Evolutionary conservation across 1,140 invertebrate genomes (phyloP).

Genomic region (Phortica variegata): DNA sequence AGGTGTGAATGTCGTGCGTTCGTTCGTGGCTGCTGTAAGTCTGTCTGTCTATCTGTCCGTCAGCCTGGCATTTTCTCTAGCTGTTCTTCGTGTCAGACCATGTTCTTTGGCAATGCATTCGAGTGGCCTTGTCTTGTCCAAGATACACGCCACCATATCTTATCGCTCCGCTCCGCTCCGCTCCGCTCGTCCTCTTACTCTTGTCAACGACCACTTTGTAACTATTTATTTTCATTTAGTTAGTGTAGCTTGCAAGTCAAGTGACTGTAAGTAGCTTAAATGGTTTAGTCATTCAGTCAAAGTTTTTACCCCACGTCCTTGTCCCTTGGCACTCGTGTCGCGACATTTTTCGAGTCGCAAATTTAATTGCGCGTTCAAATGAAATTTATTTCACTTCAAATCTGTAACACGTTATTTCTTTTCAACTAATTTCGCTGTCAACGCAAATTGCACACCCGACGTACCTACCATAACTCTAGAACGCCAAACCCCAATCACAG

Average conservation of each 20-base stretch:
- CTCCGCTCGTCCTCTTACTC: neutral
- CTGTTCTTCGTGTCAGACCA: too few species aligned
- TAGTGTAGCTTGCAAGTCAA: slow-evolving; percentile 19
- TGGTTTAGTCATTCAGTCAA: slow-evolving; percentile 21
- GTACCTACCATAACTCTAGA: neutral
- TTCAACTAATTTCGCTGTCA: neutral
- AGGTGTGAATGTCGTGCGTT: slow-evolving; percentile 19
- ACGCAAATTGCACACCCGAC: neutral
- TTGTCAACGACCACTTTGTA: slow-evolving; percentile 11
- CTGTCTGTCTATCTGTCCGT: neutral
- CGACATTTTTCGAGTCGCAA: slow-evolving; percentile 16
- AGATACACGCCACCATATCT: too few species aligned
- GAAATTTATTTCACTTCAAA: slow-evolving; percentile 42
- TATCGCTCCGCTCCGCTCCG: too few species aligned
- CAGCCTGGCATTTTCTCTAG: too few species aligned
- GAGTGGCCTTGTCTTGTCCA: too few species aligned
- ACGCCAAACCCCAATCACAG: neutral
- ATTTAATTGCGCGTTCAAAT: slow-evolving; percentile 50
- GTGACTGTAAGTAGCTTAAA: slow-evolving; percentile 48
- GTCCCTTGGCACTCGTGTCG: slow-evolving; percentile 14
- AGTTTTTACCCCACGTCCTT: neutral
- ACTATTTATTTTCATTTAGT: slow-evolving; percentile 45
- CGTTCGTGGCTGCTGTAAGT: neutral
- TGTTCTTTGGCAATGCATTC: too few species aligned
- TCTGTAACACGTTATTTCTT: slow-evolving; percentile 24